Conservation (phyloP, 2,113 vertebrate species). For the Myrmecophaga tridactyla region DNA sequence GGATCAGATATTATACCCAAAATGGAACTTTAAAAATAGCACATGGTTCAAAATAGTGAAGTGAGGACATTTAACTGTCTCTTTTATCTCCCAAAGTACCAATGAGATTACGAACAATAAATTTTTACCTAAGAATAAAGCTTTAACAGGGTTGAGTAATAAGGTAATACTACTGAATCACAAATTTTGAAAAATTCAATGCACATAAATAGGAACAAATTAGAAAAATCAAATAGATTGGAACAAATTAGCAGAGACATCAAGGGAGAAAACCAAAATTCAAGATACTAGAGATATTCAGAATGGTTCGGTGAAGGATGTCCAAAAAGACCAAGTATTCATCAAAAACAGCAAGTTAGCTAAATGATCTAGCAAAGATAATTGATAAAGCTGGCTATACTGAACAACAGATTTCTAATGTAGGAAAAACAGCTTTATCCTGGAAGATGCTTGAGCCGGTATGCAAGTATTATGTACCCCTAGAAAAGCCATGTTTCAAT, state of each 20-base stretch:
- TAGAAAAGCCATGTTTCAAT: no score
- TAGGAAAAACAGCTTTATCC: no score
- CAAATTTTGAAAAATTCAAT: constrained; percentile 21
- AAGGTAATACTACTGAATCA: neutral
- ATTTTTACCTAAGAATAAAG: neutral
- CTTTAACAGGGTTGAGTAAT: neutral
- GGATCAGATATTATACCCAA: neutral
- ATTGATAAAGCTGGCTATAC: no score
- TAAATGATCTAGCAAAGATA: no score
- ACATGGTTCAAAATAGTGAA: neutral
- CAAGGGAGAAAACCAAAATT: neutral
- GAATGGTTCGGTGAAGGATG: neutral
- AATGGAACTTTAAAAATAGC: neutral
- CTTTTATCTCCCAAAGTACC: neutral
- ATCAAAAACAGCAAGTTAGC: neutral
- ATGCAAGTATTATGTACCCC: no score
- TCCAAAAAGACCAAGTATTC: neutral
- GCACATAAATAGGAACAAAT: neutral
- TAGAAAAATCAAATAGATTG: neutral
- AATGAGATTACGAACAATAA: neutral
- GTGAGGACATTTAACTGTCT: neutral
- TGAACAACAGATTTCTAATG: no score
- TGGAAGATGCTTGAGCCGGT: no score
- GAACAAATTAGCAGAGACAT: neutral
- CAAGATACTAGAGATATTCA: neutral